Evolutionary conservation across 2,113 vertebrate species (phyloP).

Genomic region (Albula glossodonta): DNA sequence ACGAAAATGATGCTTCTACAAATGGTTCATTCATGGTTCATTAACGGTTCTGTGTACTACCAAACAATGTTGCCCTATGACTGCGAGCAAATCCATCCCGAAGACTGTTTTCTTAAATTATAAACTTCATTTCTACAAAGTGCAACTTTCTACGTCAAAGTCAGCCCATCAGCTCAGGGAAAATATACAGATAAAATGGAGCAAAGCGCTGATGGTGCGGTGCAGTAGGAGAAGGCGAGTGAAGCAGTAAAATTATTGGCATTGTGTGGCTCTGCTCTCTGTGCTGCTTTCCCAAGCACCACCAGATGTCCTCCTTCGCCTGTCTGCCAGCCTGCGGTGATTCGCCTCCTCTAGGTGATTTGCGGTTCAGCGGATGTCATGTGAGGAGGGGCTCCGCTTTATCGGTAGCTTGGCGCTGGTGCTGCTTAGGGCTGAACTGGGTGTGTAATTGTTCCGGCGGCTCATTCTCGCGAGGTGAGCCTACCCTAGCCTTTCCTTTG

Average conservation of each 20-base stretch:
- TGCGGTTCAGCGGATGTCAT: slow-evolving; percentile 8
- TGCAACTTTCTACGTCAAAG: no score
- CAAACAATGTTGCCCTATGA: no score
- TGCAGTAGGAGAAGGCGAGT: no score
- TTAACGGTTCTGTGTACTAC: no score
- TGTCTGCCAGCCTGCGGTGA: neutral
- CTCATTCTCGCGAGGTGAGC: slow-evolving; percentile 46
- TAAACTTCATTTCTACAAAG: no score
- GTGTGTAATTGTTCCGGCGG: slow-evolving; percentile 38
- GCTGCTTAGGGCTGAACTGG: slow-evolving; percentile 20
- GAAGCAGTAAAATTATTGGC: neutral
- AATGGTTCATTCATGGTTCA: no score
- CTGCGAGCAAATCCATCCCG: no score
- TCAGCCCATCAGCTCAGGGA: no score
- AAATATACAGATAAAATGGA: no score
- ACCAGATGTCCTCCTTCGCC: slow-evolving; percentile 23
- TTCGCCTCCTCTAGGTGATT: neutral
- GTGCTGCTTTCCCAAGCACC: slow-evolving; percentile 10
- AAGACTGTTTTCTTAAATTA: no score
- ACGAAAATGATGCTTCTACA: no score
- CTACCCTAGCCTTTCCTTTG: neutral
- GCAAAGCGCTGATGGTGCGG: no score
- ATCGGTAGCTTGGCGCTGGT: neutral
- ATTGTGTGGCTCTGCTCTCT: neutral
- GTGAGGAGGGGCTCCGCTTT: slow-evolving; percentile 19